Base-by-base conservation (phyloP, 2,797 vertebrate species). In the Pangasius sanitwongsei region DNA sequence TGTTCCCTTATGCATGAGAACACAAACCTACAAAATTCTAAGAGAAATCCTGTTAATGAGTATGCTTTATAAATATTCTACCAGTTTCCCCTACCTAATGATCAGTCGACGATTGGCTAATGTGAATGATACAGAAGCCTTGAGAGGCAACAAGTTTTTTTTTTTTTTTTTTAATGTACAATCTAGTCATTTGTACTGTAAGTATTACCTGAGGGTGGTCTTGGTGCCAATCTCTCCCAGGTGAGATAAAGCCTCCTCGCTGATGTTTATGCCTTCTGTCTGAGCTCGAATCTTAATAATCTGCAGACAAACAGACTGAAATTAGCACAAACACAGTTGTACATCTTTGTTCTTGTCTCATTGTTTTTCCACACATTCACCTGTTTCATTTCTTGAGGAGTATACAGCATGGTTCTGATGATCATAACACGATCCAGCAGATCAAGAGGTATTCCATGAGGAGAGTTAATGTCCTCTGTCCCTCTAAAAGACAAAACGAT, bases 271-370 rank as follows among this genome's bases (percentile, higher is more conserved):
- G 28, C 98, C 96, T 92, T 99, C 99, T 0, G 97, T 99, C 95
- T 99, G 98, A 88, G 98, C 96, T 23, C 99, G 97, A 93, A 99
- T 98, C 94, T 99, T 99, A 92, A 99, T 97, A 91, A 99, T 99
- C 99, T 99, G 92, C 89, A 93, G 90, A 92, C 37, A 41, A 20
- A 41, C 25, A 37, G 11, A 85, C 5, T 12, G 8, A 77, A 77
- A 82, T 63, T 53, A 86, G 65, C 37, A 82, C 16, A 53, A 57
- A 18, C 9, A 80, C 20, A 70, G 6, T n/a, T 63, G 8, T 34
- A 34, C 9, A 16, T 44, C 16, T 37, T 57, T 69, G 18, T 59
- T 18, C n/a, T 80, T 69, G 9, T 72, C 23, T 15, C 9, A 6
- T 77, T 61, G 0, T 44, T 65, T 23, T 53, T 13, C 28, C 50